phyloP scores from a whole-genome alignment of 2,797 vertebrate genomes.

The Rhinichthys osculus region DNA sequence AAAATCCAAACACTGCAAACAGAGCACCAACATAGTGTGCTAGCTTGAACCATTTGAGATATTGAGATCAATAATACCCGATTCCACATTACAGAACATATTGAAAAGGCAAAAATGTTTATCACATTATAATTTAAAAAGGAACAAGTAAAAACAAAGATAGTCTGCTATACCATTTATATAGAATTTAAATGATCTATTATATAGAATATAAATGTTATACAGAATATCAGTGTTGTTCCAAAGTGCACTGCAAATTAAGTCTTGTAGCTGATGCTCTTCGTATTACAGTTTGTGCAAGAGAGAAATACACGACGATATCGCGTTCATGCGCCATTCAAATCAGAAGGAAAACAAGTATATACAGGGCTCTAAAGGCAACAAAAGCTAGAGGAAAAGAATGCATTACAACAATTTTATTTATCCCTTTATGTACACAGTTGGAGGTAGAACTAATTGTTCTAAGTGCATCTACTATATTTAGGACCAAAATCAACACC shows the following conservation, averaged over 20 bases:
- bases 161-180: background rate
- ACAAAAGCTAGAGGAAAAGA: conserved; percentile 34
- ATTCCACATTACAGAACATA: conserved; percentile 26
- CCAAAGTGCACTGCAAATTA: conserved; percentile 25
- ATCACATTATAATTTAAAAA: background rate
- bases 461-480: conserved; percentile 45
- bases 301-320: conserved; percentile 16
- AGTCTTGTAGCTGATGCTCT: conserved; percentile 4
- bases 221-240: conserved; percentile 6
- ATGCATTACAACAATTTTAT: conserved; percentile 32
- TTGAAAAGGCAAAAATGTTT: background rate
- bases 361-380: conserved; percentile 11
- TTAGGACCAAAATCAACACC: conserved; percentile 18
- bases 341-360: conserved; percentile 27
- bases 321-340: conserved; percentile 33
- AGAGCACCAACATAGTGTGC: background rate
- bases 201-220: conserved; percentile 10
- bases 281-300: conserved; percentile 15
- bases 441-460: conserved; percentile 46
- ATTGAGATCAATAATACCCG: background rate
- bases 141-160: background rate
- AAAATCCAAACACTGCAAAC: background rate
- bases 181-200: background rate
- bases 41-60: background rate
- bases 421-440: conserved; percentile 32